Conservation (phyloP, 1,140 invertebrate species). For the Eupristina koningsbergeri region DNA sequence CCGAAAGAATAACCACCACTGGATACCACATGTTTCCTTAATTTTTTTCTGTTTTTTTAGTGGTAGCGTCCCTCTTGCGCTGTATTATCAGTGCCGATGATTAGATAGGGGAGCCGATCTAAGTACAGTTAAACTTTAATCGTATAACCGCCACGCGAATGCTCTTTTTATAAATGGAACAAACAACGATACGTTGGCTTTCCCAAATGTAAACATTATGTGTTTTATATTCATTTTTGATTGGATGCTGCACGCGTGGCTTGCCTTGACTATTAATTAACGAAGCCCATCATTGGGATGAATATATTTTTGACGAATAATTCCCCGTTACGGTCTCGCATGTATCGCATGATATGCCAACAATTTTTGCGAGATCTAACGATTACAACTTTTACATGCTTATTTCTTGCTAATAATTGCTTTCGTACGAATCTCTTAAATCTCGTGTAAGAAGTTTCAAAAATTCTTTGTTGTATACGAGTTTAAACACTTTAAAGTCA, state of each 20-base stretch:
- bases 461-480: neutral
- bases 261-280: neutral
- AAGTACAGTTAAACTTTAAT: slow-evolving; percentile 45
- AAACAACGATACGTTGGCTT: slow-evolving; percentile 29
- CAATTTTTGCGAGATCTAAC: slow-evolving; percentile 17
- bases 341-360: neutral
- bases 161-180: slow-evolving; percentile 39
- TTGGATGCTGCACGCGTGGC: neutral
- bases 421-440: slow-evolving; percentile 19
- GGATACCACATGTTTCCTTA: slow-evolving; percentile 54
- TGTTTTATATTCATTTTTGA: neutral
- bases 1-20: slow-evolving; percentile 46
- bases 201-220: slow-evolving; percentile 5
- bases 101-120: slow-evolving; percentile 44
- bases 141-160: slow-evolving; percentile 31
- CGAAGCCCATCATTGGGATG: slow-evolving; percentile 18
- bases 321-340: slow-evolving; percentile 26
- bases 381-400: slow-evolving; percentile 31
- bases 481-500: neutral
- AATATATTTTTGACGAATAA: slow-evolving; percentile 18
- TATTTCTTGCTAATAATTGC: slow-evolving; percentile 33
- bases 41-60: too few species aligned
- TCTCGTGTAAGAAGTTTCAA: slow-evolving; percentile 26
- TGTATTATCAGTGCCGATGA: slow-evolving; percentile 44
- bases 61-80: neutral